Base-by-base conservation (phyloP, 1,140 invertebrate genomes). In the Macrocentrus cingulum region DNA sequence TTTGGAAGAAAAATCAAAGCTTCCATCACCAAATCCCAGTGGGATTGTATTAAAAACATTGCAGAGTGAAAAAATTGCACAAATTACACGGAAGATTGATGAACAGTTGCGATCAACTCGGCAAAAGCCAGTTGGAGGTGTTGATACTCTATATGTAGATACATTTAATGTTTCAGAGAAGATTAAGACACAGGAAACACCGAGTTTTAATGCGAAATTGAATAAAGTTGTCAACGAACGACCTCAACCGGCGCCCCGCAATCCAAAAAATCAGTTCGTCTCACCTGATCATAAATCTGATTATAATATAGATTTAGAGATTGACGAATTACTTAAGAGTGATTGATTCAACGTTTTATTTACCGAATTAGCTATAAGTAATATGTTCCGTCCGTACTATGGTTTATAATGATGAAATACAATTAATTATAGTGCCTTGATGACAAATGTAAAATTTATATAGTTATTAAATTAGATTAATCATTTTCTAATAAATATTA, bases 111-210 rank as follows among this genome's bases (percentile, higher is more conserved):
- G 59, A 48, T 49, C 69, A 16, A 44, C 64, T 9, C 65, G 69
- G 53, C 44, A 68, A 32, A 75, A 73, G 51, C 74, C 72, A 22
- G 54, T 48, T 2, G 73, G 71, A 46, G 69, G 72, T 0, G 58
- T 77, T 7, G 76, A 80, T 57, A 70, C 76, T n/a, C 75, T 77
- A 60, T 76, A 75, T 54, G 57, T 67, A 8, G 59, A 59, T 13
- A 58, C 61, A 15, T 65, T 72, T 19, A 39, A 52, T 29, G 15
- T 60, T 9, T 42, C 50, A 22, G 46, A 66, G 6, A 49, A 60
- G 19, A 49, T 64, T 34, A 15, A 18, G 18, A 13, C 3, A 13
- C 2, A 16, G 1, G 22, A 22, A 16, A 2, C 3, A 53, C 25
- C 49, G 53, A 41, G 58, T 19, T 37, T 60, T 58, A 7, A 60